Conservation (phyloP, 1,140 invertebrate genomes). For the Lepidurus apus region DNA sequence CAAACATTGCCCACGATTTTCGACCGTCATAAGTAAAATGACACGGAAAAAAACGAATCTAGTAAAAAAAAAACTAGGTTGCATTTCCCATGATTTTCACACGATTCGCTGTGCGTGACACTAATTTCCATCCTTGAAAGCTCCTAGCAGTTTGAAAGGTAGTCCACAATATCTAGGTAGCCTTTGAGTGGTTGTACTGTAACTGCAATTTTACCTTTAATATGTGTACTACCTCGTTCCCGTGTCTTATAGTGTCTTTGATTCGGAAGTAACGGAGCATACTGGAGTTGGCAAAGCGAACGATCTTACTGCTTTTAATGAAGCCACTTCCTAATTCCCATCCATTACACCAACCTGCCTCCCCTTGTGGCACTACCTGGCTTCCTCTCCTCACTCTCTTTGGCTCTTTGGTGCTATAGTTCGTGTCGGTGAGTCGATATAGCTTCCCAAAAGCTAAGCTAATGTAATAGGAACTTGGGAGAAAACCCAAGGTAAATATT, state of each 20-base stretch:
- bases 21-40: too few relatives aligned
- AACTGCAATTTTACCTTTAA: too few relatives aligned
- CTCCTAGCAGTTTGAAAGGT: too few relatives aligned
- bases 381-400: not conserved
- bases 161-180: too few relatives aligned
- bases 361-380: not conserved
- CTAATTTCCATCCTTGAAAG: too few relatives aligned
- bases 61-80: too few relatives aligned
- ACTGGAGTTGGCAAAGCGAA: not conserved
- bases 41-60: too few relatives aligned
- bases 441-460: not conserved
- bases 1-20: too few relatives aligned
- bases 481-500: conserved; percentile 20
- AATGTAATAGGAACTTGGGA: conserved; percentile 28
- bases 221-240: not conserved
- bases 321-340: not conserved
- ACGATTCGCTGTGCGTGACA: too few relatives aligned
- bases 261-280: not conserved
- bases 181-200: too few relatives aligned
- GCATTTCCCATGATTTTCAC: too few relatives aligned
- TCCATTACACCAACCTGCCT: not conserved
- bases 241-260: not conserved
- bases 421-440: not conserved
- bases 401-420: not conserved
- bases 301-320: not conserved